Evolutionary conservation across 2,888 invertebrate genomes (phyloP), one percentile per base, ranked within the genome.

Genomic region (Polydesmus complanatus): DNA sequence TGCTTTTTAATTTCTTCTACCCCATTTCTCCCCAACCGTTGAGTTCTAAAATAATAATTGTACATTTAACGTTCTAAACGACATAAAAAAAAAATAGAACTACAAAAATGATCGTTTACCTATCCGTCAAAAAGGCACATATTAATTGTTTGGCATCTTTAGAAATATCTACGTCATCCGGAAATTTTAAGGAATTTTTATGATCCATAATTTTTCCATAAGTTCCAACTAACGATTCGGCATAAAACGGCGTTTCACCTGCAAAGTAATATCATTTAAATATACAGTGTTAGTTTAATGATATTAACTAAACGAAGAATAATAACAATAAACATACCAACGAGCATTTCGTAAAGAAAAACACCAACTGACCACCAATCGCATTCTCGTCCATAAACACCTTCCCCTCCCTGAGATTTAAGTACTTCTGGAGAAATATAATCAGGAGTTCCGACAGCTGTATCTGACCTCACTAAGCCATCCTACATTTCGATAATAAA

Each of bases 321-420:
- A 55, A 27, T 11, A 55, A 55, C 11, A 2, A 2, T 21, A 3
- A 54, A 69, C 73, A 70, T 66, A 75, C 95, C 95, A 62, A 94
- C 88, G 59, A 98, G 79, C 96, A 98, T 96, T 80, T 98, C 98
- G 75, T 94, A 98, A 1, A 98, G 82, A 75, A 98, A 94, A 69
- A 98, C 95, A 60, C 98, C 98, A 26, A 97, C 96, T 22, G 96
- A 95, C 96, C 96, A 97, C 93, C 94, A 96, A 77, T 97, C 96
- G 77, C 95, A 96, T 76, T 98, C 97, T 52, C 93, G 81, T 0
- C 97, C 97, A 74, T 98, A 98, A 63, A 91, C 88, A 62, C 93
- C 93, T 72, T 92, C 90, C 49, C 89, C 88, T 66, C 94, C 94
- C 68, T 78, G 77, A 48, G 95, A 95, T 73, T 93, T 91, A 66